Evolutionary conservation across 2,113 vertebrate genomes (phyloP).

Genomic region (Pterocles orientalis): DNA sequence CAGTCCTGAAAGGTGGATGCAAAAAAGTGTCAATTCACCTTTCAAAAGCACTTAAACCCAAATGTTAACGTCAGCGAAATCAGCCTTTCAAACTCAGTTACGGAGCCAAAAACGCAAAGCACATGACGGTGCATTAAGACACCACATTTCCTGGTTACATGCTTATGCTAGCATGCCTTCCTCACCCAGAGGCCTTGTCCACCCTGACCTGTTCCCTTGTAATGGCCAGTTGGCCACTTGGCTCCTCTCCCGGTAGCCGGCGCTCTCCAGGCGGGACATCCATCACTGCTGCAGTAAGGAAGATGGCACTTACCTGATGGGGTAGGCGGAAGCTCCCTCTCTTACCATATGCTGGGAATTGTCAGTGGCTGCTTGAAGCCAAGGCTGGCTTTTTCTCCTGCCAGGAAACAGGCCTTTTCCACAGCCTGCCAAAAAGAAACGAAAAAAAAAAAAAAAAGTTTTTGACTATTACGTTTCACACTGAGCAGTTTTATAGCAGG

Average conservation of each 20-base stretch:
- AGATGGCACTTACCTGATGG: constrained; percentile 95
- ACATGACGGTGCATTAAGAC: not conserved
- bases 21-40: not conserved
- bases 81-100: not conserved
- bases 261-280: constrained; percentile 83
- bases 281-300: constrained; percentile 79
- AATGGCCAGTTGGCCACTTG: constrained; percentile 79
- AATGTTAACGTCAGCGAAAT: not conserved
- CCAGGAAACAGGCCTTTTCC: constrained; percentile 79
- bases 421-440: constrained; percentile 70
- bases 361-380: constrained; percentile 89
- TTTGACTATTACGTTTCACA: constrained; percentile 64
- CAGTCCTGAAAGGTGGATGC: not conserved
- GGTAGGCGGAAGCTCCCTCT: constrained; percentile 88
- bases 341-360: constrained; percentile 94
- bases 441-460: not conserved
- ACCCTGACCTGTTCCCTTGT: constrained; percentile 75
- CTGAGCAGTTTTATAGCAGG: constrained; percentile 61
- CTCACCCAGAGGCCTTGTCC: constrained; percentile 75
- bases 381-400: constrained; percentile 80
- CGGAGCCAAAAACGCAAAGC: not conserved
- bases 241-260: constrained; percentile 81
- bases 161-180: constrained; percentile 52
- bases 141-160: constrained; percentile 6
- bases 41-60: not conserved